These are phyloP conservation scores for Proctacanthus coquilletti DNA, from an alignment of 1,140 invertebrate genomes.

Conservation along the genomic window DNA sequence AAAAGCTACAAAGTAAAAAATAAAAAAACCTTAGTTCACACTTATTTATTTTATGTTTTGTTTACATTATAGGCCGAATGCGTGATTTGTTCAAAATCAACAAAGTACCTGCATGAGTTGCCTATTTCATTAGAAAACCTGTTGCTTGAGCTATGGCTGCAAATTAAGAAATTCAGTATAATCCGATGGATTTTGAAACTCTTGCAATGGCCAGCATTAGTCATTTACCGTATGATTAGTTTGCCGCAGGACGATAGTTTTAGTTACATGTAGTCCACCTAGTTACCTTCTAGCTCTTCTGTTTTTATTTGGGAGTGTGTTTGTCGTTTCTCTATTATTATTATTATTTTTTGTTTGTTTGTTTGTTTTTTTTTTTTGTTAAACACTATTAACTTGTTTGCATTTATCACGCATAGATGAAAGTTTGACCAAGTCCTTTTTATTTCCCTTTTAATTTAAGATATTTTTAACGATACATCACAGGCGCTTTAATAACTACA, in stretches of 20 bases:
- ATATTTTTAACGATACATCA: no score
- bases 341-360: background rate
- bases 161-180: conserved; percentile 10
- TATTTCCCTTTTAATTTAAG: no score
- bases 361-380: background rate
- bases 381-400: no score
- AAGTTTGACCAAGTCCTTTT: no score
- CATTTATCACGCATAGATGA: no score
- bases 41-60: conserved; percentile 9
- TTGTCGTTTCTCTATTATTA: background rate
- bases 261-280: conserved; percentile 2
- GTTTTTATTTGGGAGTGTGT: background rate
- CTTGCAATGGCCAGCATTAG: conserved; percentile 15
- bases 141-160: conserved; percentile 12
- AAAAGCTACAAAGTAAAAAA: no score
- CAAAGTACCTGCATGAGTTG: conserved; percentile 15
- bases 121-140: conserved; percentile 10
- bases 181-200: conserved; percentile 13
- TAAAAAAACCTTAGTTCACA: no score
- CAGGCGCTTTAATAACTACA: no score
- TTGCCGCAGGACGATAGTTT: conserved; percentile 10
- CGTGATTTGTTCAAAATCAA: conserved; percentile 13
- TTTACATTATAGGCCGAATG: conserved; percentile 10
- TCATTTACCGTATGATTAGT: conserved; percentile 13
- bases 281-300: no score